phyloP scores from a whole-genome alignment of 2,113 vertebrate genomes.

The Trogon melanurus region DNA sequence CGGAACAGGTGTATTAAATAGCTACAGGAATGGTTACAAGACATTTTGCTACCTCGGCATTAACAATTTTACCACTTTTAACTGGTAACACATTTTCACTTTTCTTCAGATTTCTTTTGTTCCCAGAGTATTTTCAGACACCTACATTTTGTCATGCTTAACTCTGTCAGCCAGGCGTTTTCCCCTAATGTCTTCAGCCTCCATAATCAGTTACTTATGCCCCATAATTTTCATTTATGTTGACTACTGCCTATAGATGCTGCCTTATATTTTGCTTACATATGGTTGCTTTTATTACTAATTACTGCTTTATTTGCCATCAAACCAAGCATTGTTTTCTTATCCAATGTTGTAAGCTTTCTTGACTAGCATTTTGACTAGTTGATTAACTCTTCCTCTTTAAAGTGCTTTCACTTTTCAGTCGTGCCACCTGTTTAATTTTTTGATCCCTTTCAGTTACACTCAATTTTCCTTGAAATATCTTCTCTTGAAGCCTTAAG shows the following conservation, averaged over 20 bases:
- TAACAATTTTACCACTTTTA: neutral
- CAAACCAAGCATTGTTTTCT: neutral
- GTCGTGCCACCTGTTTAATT: neutral
- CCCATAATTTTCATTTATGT: neutral
- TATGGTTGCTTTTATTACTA: slow-evolving; percentile 36
- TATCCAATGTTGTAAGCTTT: neutral
- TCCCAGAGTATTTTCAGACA: neutral
- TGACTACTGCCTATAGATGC: slow-evolving; percentile 24
- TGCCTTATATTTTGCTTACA: slow-evolving; percentile 1
- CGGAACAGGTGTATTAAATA: neutral
- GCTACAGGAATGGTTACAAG: neutral
- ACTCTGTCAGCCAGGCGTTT: neutral
- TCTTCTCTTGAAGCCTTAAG: neutral
- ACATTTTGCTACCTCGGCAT: neutral
- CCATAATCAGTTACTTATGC: neutral
- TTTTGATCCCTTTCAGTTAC: neutral
- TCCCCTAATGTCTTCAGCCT: neutral
- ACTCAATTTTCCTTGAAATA: neutral
- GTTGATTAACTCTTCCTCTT: neutral
- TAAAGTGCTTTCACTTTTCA: neutral
- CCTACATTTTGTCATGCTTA: neutral
- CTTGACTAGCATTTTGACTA: neutral
- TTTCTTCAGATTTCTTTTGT: neutral
- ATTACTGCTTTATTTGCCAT: slow-evolving; percentile 25
- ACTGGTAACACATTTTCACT: neutral